phyloP scores from a whole-genome alignment of 2,113 vertebrate species.

The Narcine bancroftii region DNA sequence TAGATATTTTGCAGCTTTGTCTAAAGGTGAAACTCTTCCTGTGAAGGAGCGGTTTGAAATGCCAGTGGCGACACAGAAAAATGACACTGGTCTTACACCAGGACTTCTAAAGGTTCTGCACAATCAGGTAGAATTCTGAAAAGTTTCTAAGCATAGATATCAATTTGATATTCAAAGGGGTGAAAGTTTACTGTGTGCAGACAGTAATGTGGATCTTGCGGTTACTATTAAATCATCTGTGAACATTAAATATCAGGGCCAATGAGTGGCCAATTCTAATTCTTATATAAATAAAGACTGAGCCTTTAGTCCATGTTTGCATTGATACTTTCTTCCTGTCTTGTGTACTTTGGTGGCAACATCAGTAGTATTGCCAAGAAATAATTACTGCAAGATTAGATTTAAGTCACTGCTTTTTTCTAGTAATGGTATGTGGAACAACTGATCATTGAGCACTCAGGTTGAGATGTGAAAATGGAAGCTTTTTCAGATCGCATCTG shows the following conservation, averaged over 20 bases:
- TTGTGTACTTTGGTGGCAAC: neutral
- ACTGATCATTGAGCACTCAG: no score
- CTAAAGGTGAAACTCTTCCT: constrained; percentile 69
- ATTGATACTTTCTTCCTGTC: neutral
- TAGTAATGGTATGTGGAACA: neutral
- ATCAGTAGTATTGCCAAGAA: neutral
- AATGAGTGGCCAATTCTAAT: no score
- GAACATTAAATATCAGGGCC: no score
- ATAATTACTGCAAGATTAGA: neutral
- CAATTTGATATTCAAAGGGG: no score
- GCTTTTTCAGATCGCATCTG: neutral
- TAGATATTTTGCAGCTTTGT: constrained; percentile 79
- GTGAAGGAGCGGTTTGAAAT: constrained; percentile 73
- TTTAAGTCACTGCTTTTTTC: neutral
- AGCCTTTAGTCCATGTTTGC: neutral
- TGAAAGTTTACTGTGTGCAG: no score
- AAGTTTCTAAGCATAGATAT: neutral
- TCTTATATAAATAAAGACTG: neutral
- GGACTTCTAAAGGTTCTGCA: constrained; percentile 76
- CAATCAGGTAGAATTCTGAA: constrained; percentile 64
- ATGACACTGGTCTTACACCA: constrained; percentile 65
- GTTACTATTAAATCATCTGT: no score
- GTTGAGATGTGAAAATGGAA: neutral
- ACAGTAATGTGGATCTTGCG: no score
- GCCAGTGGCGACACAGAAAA: constrained; percentile 56